A percentile compares a stretch with the other conserved stretches of the same genome.
These are phyloP conservation scores for Chaetophractus vellerosus DNA, from an alignment of 2,797 vertebrate genomes.

Conservation along the genomic window DNA sequence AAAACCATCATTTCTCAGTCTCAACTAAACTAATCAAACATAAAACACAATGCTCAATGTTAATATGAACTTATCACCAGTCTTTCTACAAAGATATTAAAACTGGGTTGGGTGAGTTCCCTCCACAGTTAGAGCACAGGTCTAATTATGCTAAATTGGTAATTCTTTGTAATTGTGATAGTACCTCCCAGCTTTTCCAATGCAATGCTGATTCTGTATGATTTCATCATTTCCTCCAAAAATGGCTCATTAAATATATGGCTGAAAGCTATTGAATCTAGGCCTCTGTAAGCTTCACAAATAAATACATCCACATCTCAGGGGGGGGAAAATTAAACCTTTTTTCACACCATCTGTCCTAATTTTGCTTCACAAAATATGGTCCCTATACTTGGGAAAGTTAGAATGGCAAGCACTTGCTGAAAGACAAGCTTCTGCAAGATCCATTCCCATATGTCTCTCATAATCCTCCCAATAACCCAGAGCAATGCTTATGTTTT, in stretches of 20 bases:
- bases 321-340: neutral
- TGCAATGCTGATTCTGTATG: neutral
- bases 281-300: constrained; percentile 55
- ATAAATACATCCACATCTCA: constrained; percentile 34
- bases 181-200: constrained; percentile 51
- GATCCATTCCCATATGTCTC: neutral
- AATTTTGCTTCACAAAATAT: constrained; percentile 10
- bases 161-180: neutral
- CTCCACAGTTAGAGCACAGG: neutral
- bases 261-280: constrained; percentile 51
- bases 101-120: neutral
- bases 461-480: neutral
- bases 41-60: constrained; percentile 25
- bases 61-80: neutral
- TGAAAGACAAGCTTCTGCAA: neutral
- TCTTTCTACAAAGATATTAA: constrained; percentile 6
- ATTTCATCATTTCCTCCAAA: constrained; percentile 63
- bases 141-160: neutral
- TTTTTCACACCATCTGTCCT: constrained; percentile 47
- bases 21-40: constrained; percentile 18
- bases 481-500: neutral
- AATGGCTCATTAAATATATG: constrained; percentile 8
- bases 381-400: neutral
- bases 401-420: neutral
- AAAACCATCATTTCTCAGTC: constrained; percentile 54